A percentile compares a stretch with the other conserved stretches of the same genome.
Evolutionary conservation across 2,888 invertebrate species (phyloP).

Genomic region (Thumatha senex): DNA sequence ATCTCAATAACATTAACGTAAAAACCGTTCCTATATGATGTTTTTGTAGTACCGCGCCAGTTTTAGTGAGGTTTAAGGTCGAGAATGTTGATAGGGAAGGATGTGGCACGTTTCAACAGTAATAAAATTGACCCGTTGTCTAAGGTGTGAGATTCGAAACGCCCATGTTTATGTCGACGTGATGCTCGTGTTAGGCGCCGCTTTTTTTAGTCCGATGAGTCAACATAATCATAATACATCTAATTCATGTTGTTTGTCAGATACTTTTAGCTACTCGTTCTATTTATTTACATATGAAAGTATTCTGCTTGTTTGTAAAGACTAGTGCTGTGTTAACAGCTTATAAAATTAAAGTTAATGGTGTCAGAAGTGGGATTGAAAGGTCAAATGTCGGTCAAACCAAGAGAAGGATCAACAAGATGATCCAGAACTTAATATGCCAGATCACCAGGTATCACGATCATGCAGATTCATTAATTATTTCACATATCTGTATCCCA

Average conservation of each 20-base stretch:
- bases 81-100: background rate
- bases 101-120: background rate
- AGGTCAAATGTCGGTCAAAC: no score
- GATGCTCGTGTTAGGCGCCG: slow-evolving; percentile 14
- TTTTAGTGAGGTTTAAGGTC: background rate
- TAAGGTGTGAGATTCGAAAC: background rate
- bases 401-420: no score
- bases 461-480: no score
- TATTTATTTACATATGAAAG: background rate
- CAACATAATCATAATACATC: slow-evolving; percentile 9
- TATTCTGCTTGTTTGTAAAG: background rate
- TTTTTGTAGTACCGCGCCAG: background rate
- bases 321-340: background rate
- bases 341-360: no score
- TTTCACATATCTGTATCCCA: no score
- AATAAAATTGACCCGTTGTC: slow-evolving; percentile 5
- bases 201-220: slow-evolving; percentile 16
- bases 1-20: background rate
- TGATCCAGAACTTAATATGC: no score
- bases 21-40: background rate
- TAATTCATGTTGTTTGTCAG: background rate
- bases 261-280: background rate
- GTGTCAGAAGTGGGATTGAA: no score
- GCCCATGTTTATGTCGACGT: background rate
- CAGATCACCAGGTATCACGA: no score